Base-by-base conservation (phyloP, 2,888 invertebrate species). In the Creontiades dilutus region DNA sequence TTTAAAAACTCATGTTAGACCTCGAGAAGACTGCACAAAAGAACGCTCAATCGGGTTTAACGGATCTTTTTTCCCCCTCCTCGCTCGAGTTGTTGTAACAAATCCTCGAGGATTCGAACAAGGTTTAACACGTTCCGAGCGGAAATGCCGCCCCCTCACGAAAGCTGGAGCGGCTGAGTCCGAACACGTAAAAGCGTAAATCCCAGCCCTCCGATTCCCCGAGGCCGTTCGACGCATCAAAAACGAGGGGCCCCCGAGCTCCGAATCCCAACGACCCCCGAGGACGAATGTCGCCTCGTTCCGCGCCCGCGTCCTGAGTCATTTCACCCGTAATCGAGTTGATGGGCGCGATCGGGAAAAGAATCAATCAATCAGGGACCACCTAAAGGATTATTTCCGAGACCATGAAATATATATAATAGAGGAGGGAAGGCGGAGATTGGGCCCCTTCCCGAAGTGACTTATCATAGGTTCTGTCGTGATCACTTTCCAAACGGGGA, bases 101-200 rank as follows among this genome's bases (percentile, higher is more conserved):
- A 61, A 61, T 61, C 61, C 61, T 61, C 19, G 19, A 61, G 61
- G 61, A 61, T 61, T 61, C 61, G 19, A 61, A 19, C n/a, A 3
- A 23, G 61, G 61, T 61, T 61, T 61, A 61, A 61, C 61, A 61
- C 61, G 61, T 61, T 61, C 61, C n/a, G n/a, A 19, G 11, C 61
- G 61, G 61, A 61, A 61, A 61, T 61, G 61, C 19, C 19, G 3
- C 61, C 19, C 5, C 61, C 3, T n/a, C n/a, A n/a, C 61, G n/a
- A 61, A 61, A 61, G 16, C 61, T n/a, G 61, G 23, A 23, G n/a
- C 4, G n/a, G 61, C 19, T 23, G 61, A 61, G 61, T 61, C 61
- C 61, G 61, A 61, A 11, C 61, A 61, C 61, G 61, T 61, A 61
- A 61, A 16, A 4, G 61, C 61, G 61, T 61, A 61, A 61, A 61